These are phyloP conservation scores for Cherax destructor DNA, from an alignment of 1,140 invertebrate genomes.

Conservation along the genomic window DNA sequence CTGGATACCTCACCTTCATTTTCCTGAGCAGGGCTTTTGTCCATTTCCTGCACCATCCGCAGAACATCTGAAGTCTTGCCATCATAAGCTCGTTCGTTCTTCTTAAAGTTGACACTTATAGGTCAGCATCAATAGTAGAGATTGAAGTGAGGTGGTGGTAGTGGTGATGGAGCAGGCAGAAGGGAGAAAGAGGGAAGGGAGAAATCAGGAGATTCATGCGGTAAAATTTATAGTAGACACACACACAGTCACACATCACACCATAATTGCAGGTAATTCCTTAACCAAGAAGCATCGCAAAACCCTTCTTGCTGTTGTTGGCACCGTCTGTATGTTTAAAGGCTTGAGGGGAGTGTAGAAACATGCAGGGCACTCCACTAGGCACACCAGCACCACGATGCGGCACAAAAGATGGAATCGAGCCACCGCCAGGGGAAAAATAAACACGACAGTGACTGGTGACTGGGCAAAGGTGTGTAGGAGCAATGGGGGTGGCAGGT, in stretches of 20 bases:
- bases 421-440: constrained; percentile 4
- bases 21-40: constrained; percentile 84
- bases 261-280: not conserved
- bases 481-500: constrained; percentile 34
- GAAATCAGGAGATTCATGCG: constrained; percentile 57
- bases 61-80: constrained; percentile 92
- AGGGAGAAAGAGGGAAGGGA: constrained; percentile 52
- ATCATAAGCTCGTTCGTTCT: constrained; percentile 93
- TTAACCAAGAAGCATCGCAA: constrained; percentile 22
- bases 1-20: constrained; percentile 65
- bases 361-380: constrained; percentile 44
- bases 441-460: too few species aligned
- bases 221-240: constrained; percentile 28
- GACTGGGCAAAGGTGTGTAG: constrained; percentile 23
- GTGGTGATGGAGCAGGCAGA: constrained; percentile 36
- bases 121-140: constrained; percentile 43
- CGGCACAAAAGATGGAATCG: not conserved
- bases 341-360: constrained; percentile 16
- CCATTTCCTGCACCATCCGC: constrained; percentile 92
- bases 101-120: constrained; percentile 94
- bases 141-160: constrained; percentile 38
- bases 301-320: constrained; percentile 13
- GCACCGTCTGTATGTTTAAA: constrained; percentile 14
- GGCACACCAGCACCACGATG: constrained; percentile 24
- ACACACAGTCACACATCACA: constrained; percentile 46